Evolutionary conservation across 2,888 invertebrate genomes (phyloP), one percentile per base, ranked within the genome.

Genomic region (Phasia obesa): DNA sequence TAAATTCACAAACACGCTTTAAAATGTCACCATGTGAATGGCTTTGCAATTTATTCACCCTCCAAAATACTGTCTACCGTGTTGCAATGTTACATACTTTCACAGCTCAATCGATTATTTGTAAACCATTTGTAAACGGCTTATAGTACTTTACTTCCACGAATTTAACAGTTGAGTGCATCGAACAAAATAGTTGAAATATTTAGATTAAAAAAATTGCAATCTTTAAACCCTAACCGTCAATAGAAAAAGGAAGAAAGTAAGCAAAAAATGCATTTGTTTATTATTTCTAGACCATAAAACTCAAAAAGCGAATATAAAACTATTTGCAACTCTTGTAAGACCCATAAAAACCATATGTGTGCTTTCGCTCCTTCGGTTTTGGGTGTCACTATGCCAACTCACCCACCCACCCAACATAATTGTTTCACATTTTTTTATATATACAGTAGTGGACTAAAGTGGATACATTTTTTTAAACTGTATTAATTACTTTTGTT

Each of bases 201-300:
- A 77, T 77, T 77, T 53, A 60, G 67, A 67, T 74, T 31, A 44
- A 51, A 79, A 79, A 67, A 42, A 65, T 62, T 73, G 67, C 67
- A 74, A 74, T 79, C 65, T 67, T 9, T 53, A 74, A 79, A 38
- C 3, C 44, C 42, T 44, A 25, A 47, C 31, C 2, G 6, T n/a
- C 64, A 57, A 60, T 23, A 17, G 42, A 49, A 77, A 11, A 15
- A 23, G 21, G 21, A 60, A 21, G 4, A n/a, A 76, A 51, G 3
- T 15, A 3, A 11, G 21, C 49, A 38, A 38, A 11, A 67, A 55
- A 25, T 59, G 59, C 23, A 57, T 44, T 75, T 79, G 67, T 67
- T 79, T 79, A 77, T 65, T 79, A 60, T 77, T 83, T 83, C 83
- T 83, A 79, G 74, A 71, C 65, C 55, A 83, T 83, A 83, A 83